Percentiles rank a stretch among this genome's conserved stretches.
These are phyloP conservation scores for Halictus ligatus DNA, from an alignment of 2,888 invertebrate genomes.

Conservation along the genomic window DNA sequence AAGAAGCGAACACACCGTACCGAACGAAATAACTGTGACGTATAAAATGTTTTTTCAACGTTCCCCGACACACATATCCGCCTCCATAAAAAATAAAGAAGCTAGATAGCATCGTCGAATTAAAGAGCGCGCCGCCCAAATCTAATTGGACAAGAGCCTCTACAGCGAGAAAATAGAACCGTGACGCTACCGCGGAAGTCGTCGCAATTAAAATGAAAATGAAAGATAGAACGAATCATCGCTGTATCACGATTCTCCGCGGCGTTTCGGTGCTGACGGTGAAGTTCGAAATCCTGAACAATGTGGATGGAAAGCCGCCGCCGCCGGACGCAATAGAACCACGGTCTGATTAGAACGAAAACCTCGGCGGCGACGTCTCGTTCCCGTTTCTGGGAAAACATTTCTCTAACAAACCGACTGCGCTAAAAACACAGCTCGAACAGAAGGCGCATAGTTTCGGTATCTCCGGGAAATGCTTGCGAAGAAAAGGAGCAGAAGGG, in stretches of 20 bases:
- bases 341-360: conserved; percentile 67
- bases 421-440: background rate
- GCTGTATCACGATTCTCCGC: background rate
- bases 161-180: background rate
- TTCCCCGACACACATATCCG: background rate
- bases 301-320: conserved; percentile 19
- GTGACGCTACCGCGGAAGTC: conserved; percentile 8
- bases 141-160: background rate
- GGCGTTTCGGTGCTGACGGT: background rate
- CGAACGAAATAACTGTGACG: background rate
- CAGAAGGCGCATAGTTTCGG: background rate
- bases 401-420: background rate
- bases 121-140: background rate
- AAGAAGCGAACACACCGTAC: background rate
- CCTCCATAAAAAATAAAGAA: background rate
- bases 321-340: conserved; percentile 42
- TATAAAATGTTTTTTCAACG: background rate
- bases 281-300: conserved; percentile 35
- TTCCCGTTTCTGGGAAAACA: conserved; percentile 26
- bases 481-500: background rate
- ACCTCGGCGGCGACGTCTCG: conserved; percentile 49
- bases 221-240: background rate
- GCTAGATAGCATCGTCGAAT: background rate
- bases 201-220: background rate
- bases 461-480: background rate